Percentiles rank a stretch among this genome's conserved stretches.
Evolutionary conservation across 92 coral and sea anemone species (phyloP).

Genomic region (Epizoanthus stellaris): DNA sequence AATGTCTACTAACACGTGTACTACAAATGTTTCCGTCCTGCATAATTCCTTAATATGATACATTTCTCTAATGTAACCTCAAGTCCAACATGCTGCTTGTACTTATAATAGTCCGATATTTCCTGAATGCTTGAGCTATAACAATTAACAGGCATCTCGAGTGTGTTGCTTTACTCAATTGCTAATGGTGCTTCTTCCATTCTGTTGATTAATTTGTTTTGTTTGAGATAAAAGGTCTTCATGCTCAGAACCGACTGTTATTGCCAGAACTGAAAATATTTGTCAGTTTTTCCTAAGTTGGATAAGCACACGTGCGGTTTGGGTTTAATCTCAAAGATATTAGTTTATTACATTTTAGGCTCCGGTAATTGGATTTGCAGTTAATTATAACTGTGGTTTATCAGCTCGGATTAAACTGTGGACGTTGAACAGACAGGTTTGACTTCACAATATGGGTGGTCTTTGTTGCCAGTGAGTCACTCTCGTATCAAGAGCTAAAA

Average conservation of each 20-base stretch:
- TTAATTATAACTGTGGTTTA: conserved; percentile 1
- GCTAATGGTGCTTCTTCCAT: neutral
- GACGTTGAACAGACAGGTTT: conserved; percentile 31
- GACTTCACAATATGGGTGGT: conserved; percentile 27
- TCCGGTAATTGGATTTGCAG: conserved; percentile 9
- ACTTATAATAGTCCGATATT: neutral
- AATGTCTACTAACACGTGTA: too few species aligned
- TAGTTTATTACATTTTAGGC: too few species aligned
- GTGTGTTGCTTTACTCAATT: conserved; percentile 1
- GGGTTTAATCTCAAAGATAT: too few species aligned
- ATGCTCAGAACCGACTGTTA: neutral
- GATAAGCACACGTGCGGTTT: too few species aligned
- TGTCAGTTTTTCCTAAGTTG: neutral
- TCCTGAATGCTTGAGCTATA: neutral
- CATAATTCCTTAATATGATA: too few species aligned
- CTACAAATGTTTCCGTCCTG: too few species aligned
- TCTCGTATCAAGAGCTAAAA: neutral
- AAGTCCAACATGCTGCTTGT: neutral
- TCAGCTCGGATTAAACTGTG: conserved; percentile 5
- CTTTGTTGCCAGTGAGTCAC: neutral
- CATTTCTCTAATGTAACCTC: neutral
- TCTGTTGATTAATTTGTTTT: neutral
- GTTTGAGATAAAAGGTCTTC: conserved; percentile 2
- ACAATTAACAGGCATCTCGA: neutral
- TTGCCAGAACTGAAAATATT: neutral